Evolutionary conservation across 2,888 invertebrate species (phyloP), one percentile per base, ranked within the genome.

Genomic region (Lumbricus terrestris): DNA sequence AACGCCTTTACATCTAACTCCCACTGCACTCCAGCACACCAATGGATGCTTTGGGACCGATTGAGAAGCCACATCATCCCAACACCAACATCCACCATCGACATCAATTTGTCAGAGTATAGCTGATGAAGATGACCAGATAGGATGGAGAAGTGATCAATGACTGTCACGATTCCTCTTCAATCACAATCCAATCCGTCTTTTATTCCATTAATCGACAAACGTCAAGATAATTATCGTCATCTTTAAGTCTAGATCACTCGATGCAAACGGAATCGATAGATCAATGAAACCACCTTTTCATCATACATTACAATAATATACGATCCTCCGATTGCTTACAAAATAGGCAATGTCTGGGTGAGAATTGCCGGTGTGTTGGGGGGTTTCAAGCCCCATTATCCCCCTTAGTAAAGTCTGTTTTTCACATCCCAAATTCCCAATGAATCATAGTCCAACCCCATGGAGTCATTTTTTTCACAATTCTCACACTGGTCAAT

Each of bases 71-170:
- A n/a, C 13, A 29, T 5, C 69, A 69, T n/a, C 69, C 69, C 4
- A 69, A 6, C 69, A 8, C 69, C 69, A n/a, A 29, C 29, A 69
- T n/a, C 29, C 69, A 69, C 4, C 69, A 69, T 6, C 69, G n/a
- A n/a, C 69, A 69, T 3, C n/a, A 69, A 69, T 69, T 69, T n/a
- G n/a, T 69, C 69, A 29, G 4, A n/a, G 69, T n/a, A n/a, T n/a
- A 69, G 69, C 29, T 8, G 69, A 69, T 69, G 69, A 29, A 69
- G n/a, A 69, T n/a, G 1, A n/a, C 29, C 29, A 69, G 69, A 69
- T 69, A 69, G 69, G n/a, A n/a, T n/a, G n/a, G 69, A 69, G n/a
- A n/a, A n/a, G 69, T 69, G 69, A 69, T 69, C 69, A 69, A 69
- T 69, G 69, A n/a, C 69, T 13, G 8, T 29, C 8, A n/a, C n/a